Percentiles rank a stretch among this genome's conserved stretches.
Conservation (phyloP, 2,888 invertebrate species). For the Leucophora obtusa region DNA sequence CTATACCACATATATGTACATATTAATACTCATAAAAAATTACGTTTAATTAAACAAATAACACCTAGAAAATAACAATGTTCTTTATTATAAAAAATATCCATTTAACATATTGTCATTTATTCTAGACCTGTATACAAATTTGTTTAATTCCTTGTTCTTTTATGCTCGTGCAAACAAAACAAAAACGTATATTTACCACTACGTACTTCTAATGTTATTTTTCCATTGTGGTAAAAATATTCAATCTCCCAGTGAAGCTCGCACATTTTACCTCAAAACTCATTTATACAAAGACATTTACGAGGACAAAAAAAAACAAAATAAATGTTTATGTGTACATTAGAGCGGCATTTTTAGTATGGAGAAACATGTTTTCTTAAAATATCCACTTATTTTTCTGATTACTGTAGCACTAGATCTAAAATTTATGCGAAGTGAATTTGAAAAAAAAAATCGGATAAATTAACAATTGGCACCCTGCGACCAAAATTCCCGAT, state of each 20-base stretch:
- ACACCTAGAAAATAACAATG: neutral
- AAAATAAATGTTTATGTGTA: neutral
- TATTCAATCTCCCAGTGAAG: slow-evolving; percentile 11
- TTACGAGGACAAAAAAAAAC: neutral
- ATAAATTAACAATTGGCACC: no score
- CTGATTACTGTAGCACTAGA: no score
- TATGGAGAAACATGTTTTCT: no score
- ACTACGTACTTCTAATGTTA: neutral
- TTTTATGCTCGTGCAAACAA: slow-evolving; percentile 4
- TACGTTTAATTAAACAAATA: slow-evolving; percentile 13
- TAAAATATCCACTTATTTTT: no score
- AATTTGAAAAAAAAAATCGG: no score
- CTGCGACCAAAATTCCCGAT: no score
- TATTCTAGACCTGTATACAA: slow-evolving; percentile 46
- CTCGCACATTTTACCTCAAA: slow-evolving; percentile 20
- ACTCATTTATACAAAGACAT: slow-evolving; percentile 24
- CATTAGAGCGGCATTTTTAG: no score
- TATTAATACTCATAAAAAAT: slow-evolving; percentile 4
- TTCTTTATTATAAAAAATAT: slow-evolving; percentile 7
- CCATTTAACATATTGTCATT: slow-evolving; percentile 50
- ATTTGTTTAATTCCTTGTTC: slow-evolving; percentile 44
- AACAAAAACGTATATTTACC: slow-evolving; percentile 11
- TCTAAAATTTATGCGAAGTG: no score
- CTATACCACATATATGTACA: no score
- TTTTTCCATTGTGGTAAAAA: slow-evolving; percentile 26